These are phyloP conservation scores for Pterocles orientalis DNA, from an alignment of 2,113 vertebrate species.

Conservation along the genomic window DNA sequence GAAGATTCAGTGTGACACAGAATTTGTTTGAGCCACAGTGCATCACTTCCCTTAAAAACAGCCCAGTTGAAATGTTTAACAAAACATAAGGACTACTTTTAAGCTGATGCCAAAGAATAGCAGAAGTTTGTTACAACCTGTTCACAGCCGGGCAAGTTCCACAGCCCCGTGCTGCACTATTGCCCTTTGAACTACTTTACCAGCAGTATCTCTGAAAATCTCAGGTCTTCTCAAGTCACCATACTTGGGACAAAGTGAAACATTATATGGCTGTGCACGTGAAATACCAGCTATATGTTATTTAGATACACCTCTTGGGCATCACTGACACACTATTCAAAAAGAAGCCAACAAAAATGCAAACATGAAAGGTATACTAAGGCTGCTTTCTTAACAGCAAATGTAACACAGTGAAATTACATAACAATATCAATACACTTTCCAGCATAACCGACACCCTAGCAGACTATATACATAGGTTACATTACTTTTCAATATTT, in stretches of 20 bases:
- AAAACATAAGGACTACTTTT: background rate
- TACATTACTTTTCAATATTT: background rate
- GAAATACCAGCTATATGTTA: background rate
- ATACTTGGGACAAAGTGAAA: background rate
- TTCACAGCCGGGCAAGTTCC: background rate
- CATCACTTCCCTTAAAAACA: background rate
- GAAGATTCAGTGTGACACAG: background rate
- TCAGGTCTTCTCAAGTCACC: background rate
- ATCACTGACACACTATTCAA: background rate
- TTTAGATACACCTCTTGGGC: background rate
- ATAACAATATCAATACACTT: background rate
- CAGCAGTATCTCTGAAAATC: background rate
- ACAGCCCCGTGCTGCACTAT: background rate
- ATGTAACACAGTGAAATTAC: accelerated
- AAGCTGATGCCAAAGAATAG: background rate
- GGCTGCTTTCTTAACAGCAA: background rate
- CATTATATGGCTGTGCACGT: background rate
- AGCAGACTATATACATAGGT: background rate
- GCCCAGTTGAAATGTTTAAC: background rate
- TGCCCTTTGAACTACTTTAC: background rate
- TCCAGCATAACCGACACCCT: accelerated
- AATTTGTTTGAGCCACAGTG: background rate
- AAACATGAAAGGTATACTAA: background rate
- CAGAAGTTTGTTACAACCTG: background rate
- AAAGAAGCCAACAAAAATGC: background rate